phyloP scores from a whole-genome alignment of 2,888 invertebrate species.

The Ennomos erosarius region DNA sequence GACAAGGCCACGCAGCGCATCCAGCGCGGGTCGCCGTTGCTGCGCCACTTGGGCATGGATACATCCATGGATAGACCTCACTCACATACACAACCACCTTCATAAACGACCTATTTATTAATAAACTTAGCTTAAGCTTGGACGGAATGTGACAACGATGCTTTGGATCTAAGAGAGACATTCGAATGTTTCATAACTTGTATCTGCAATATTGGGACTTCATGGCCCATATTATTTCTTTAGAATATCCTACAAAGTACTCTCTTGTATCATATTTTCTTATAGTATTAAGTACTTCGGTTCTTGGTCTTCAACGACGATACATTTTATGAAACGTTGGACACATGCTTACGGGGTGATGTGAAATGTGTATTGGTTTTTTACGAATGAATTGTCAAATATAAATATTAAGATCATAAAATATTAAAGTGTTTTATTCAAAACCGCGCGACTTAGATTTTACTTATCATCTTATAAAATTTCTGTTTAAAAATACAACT shows the following conservation, averaged over 20 bases:
- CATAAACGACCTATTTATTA: slow-evolving; percentile 71
- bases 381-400: slow-evolving; percentile 71
- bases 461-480: no score
- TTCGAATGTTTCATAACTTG: slow-evolving; percentile 75
- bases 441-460: no score
- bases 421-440: slow-evolving; percentile 43
- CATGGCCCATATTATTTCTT: slow-evolving; percentile 59
- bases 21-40: slow-evolving; percentile 74
- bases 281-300: slow-evolving; percentile 71
- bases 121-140: slow-evolving; percentile 69
- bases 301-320: slow-evolving; percentile 54
- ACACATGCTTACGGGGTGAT: slow-evolving; percentile 66
- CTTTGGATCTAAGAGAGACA: slow-evolving; percentile 46
- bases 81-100: slow-evolving; percentile 33
- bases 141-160: slow-evolving; percentile 58
- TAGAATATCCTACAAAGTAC: slow-evolving; percentile 44
- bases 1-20: slow-evolving; percentile 83
- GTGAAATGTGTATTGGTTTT: slow-evolving; percentile 65
- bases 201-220: slow-evolving; percentile 66
- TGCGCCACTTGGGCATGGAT: slow-evolving; percentile 69
- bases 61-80: slow-evolving; percentile 62
- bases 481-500: no score
- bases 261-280: slow-evolving; percentile 81
- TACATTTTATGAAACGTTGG: slow-evolving; percentile 82
- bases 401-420: slow-evolving; percentile 67